Conservation (phyloP, 2,797 vertebrate species). For the Heteromormyrus szaboi region DNA sequence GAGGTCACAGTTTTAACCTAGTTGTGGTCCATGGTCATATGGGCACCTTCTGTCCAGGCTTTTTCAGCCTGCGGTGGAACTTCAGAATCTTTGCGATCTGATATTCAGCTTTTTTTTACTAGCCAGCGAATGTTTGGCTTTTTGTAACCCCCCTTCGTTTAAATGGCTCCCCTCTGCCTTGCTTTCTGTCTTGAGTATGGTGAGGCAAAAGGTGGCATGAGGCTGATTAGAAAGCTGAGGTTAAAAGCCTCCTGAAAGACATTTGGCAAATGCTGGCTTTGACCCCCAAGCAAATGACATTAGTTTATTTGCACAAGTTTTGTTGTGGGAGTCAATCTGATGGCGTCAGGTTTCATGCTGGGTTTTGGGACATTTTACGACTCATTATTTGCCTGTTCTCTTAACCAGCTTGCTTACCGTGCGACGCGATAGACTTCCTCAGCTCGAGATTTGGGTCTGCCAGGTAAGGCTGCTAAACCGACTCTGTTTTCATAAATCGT, state of each 20-base stretch:
- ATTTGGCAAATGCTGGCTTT: not conserved
- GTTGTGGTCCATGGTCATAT: constrained; percentile 42
- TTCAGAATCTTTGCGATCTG: not conserved
- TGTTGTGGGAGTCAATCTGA: not conserved
- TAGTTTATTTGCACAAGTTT: not conserved
- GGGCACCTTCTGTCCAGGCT: constrained; percentile 8
- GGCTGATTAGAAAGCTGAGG: not conserved
- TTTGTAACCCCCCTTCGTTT: not conserved
- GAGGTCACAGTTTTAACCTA: constrained; percentile 49
- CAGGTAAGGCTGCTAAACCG: not conserved
- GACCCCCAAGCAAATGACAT: not conserved
- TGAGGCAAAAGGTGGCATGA: not conserved
- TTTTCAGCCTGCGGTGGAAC: not conserved
- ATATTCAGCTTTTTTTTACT: not conserved
- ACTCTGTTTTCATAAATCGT: not conserved
- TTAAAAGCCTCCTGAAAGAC: not conserved
- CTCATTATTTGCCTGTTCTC: not conserved
- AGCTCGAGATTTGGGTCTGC: not conserved
- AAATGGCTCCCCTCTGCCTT: too few relatives aligned
- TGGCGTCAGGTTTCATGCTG: not conserved
- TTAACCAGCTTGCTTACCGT: not conserved
- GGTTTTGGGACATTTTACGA: not conserved
- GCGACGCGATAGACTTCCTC: not conserved
- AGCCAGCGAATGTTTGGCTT: not conserved
- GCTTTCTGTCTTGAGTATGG: not conserved